Conservation (phyloP, 2,888 invertebrate genomes). For the Mylabris sibirica region DNA sequence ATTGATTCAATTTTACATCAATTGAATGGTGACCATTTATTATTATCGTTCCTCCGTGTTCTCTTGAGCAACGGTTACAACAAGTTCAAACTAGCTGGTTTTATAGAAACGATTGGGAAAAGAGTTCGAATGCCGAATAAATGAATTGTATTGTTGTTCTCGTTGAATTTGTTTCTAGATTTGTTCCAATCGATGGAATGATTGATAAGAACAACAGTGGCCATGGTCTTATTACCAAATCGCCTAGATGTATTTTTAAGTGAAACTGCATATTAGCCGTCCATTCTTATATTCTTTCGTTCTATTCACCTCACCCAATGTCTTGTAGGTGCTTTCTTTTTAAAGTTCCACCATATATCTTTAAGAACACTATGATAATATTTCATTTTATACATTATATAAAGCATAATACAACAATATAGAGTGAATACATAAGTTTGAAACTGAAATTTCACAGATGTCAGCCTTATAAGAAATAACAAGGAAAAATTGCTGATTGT, state of each 20-base stretch:
- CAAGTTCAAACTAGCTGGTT: too few species aligned
- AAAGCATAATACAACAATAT: background rate
- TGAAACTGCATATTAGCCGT: constrained; percentile 17
- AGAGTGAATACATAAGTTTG: background rate
- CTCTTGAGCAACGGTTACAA: too few species aligned
- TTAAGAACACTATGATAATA: background rate
- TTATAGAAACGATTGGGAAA: background rate
- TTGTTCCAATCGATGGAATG: constrained; percentile 1
- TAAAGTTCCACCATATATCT: background rate
- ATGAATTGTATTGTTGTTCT: background rate
- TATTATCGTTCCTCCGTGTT: background rate
- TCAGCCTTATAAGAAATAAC: background rate
- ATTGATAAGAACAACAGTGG: background rate
- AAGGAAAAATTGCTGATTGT: constrained; percentile 5
- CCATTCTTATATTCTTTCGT: background rate
- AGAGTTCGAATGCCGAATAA: background rate
- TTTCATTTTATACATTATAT: constrained; percentile 10
- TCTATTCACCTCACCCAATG: background rate
- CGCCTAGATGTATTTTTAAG: constrained; percentile 14
- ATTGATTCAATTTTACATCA: background rate
- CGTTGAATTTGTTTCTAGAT: background rate
- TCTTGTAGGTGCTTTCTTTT: background rate
- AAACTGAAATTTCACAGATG: background rate
- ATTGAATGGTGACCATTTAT: background rate
- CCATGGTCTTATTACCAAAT: background rate